Evolutionary conservation across 1,140 invertebrate genomes (phyloP), one percentile per base, ranked within the genome.

Genomic region (Mylabris phalerata): DNA sequence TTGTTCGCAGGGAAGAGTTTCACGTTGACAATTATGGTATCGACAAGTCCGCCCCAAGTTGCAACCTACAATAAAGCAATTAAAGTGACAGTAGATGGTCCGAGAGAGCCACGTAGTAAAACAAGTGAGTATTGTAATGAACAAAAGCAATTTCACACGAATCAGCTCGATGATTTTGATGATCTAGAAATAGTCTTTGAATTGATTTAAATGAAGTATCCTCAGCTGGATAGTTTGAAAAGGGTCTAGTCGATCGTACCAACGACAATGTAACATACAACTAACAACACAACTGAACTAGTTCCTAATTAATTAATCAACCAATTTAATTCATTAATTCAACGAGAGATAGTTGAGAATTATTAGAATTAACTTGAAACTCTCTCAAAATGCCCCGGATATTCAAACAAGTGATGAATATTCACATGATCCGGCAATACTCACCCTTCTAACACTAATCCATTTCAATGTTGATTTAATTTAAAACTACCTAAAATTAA

Each of bases 1-100:
- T 5, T 7, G 4, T 64, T 83, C 85, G 1, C 84, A 97, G 95
- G 95, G 49, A 98, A 98, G 76, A 98, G 93, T 68, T 98, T 99
- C 75, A 95, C 93, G 46, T 76, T 98, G 68, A 98, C 94, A 64
- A 98, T 99, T 76, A 95, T 92, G 38, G 83, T 99, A 54, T 90
- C 87, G 63, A 94, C 92, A 59, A 84, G 85, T 64, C 95, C 96
- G 47, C 92, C 93, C 7, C 93, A 98, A 77, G 89, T 98, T 43
- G 90, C 94, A n/a, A 95, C 94, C 3, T 98, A 98, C 78, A 91
- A 88, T 67, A 98, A 98, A 75, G 95, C 95, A 38, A 98, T 99
- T 75, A 99, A 99, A 79, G 94, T 98, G 50, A 98, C 95, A 4
- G 90, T 92, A 13, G 96, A 98, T 77, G 96, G 96, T 70, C 96